Conservation (phyloP, 64 coral and sea anemone genomes). For the Cladopsammia gracilis region DNA sequence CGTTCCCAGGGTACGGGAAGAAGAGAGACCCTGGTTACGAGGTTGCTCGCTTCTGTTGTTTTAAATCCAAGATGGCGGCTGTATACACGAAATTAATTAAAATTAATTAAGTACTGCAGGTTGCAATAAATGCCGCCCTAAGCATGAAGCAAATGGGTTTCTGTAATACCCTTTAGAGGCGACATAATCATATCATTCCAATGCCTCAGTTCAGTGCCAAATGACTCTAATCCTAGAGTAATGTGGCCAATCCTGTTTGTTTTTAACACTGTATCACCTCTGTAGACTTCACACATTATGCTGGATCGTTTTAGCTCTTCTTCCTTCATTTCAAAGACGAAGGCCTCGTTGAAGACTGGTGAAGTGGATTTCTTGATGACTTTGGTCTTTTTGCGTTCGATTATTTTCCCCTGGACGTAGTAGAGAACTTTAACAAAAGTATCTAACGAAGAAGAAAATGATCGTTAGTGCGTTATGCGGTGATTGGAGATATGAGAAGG, state of each 20-base stretch:
- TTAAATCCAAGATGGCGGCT: too few species aligned
- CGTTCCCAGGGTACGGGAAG: too few species aligned
- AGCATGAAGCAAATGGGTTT: slow-evolving; percentile 79
- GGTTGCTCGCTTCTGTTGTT: too few species aligned
- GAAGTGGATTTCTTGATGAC: slow-evolving; percentile 56
- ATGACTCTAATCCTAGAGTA: slow-evolving; percentile 79
- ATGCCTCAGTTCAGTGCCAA: slow-evolving; percentile 77
- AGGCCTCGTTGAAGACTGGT: slow-evolving; percentile 92
- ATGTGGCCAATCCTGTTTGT: slow-evolving; percentile 81
- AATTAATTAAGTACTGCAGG: too few species aligned
- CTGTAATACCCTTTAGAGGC: slow-evolving; percentile 83
- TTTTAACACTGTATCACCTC: slow-evolving; percentile 78
- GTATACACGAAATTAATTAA: too few species aligned
- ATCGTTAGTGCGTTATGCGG: too few species aligned
- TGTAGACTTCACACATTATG: slow-evolving; percentile 74
- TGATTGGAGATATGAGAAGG: too few species aligned
- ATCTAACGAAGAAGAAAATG: slow-evolving; percentile 39
- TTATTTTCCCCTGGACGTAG: slow-evolving; percentile 42
- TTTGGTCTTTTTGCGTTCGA: slow-evolving; percentile 93
- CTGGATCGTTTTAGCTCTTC: slow-evolving; percentile 75
- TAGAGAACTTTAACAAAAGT: slow-evolving; percentile 73
- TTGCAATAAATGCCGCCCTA: neutral
- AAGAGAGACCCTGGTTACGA: too few species aligned
- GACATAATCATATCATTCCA: slow-evolving; percentile 91
- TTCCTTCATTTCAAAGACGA: slow-evolving; percentile 81